Evolutionary conservation across 2,797 vertebrate genomes (phyloP).

Genomic region (Forpus xanthops): DNA sequence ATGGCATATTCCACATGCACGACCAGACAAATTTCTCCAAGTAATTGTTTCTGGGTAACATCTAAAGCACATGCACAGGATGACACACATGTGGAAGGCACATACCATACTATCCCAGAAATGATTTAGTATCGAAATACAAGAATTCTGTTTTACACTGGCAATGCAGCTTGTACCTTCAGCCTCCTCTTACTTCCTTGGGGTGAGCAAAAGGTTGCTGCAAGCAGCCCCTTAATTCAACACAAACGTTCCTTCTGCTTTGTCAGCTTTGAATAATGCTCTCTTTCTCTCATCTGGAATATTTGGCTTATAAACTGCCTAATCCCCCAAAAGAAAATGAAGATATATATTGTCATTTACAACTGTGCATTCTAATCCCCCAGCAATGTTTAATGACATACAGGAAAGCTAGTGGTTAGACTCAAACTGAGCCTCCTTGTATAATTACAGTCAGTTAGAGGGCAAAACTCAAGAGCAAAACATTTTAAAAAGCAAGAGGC

Average conservation of each 20-base stretch:
- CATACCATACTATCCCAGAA: background rate
- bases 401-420: slow-evolving; percentile 32
- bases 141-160: background rate
- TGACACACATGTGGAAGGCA: background rate
- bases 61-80: background rate
- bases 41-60: background rate
- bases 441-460: slow-evolving; percentile 41
- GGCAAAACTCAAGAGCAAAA: slow-evolving; percentile 12
- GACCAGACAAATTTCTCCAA: background rate
- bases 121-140: background rate
- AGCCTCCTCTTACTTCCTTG: background rate
- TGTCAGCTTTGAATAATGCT: background rate
- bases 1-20: fast-evolving
- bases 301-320: background rate
- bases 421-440: slow-evolving; percentile 14
- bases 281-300: background rate
- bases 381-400: background rate
- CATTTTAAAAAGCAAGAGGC: background rate
- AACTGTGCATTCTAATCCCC: background rate
- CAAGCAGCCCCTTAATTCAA: background rate
- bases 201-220: background rate
- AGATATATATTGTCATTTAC: slow-evolving; percentile 1
- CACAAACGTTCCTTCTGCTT: background rate
- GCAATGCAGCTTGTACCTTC: background rate
- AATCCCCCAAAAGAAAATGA: background rate